phyloP scores from a whole-genome alignment of 1,140 invertebrate species.

The Hyles vespertilio region DNA sequence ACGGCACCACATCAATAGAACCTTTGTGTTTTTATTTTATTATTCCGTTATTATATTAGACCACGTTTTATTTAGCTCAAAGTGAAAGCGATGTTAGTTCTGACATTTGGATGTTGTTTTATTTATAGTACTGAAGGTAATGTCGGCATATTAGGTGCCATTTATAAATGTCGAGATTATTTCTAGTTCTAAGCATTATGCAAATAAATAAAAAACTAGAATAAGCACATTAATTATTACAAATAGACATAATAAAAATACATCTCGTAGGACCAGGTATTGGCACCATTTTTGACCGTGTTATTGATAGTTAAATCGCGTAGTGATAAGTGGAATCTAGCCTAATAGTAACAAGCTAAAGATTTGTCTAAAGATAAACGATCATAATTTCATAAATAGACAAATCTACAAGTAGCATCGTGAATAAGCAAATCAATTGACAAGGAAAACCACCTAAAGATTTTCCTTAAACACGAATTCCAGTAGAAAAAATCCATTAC shows the following conservation, averaged over 20 bases:
- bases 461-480: not conserved
- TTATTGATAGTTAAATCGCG: no score
- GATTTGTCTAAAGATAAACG: no score
- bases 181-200: not conserved
- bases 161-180: not conserved
- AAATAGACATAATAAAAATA: no score
- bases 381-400: no score
- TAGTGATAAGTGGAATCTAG: no score
- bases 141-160: not conserved
- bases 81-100: constrained; percentile 30
- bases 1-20: constrained; percentile 7
- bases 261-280: no score
- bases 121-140: not conserved
- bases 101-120: constrained; percentile 31
- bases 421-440: not conserved
- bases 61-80: constrained; percentile 11
- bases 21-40: constrained; percentile 20
- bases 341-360: no score
- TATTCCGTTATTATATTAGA: constrained; percentile 12
- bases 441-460: not conserved
- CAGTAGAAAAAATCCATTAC: constrained; percentile 15
- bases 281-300: no score
- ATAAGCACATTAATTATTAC: no score
- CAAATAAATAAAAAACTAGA: no score
- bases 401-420: no score